Base-by-base conservation (phyloP, 1,140 invertebrate genomes). In the Andricus grossulariae region DNA sequence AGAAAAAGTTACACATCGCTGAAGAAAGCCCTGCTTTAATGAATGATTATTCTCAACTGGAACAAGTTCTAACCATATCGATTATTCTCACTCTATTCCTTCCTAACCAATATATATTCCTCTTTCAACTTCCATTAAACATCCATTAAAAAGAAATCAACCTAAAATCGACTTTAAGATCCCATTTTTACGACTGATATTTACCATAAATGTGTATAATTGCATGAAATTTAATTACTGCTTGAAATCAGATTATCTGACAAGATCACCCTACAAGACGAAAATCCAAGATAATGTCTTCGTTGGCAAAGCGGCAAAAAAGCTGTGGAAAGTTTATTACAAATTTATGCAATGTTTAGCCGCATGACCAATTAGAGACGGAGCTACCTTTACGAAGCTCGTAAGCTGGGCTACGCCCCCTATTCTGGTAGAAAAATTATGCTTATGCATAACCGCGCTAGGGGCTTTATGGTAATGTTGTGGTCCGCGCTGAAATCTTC, bases 391-490 rank as follows among this genome's bases (percentile, higher is more conserved):
- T 73, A 75, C 76, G 76, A 60, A 71, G 74, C 80, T 78, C 81
- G 85, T 83, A 86, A 87, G 86, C 84, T 81, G 79, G 80, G 76
- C 81, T 80, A 83, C 84, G 80, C 83, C 80, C 51, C 74, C 79
- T 78, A 78, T 72, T 82, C 78, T 82, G 82, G 72, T 84, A 75
- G 85, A 89, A 90, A 90, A 90, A 90, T 90, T 89, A 89, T 88
- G 85, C 87, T 90, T 88, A 88, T 88, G 88, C 88, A 90, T 89
- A 90, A 88, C 87, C 88, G 77, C 85, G 54, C 82, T 78, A 83
- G 84, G 84, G 87, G 86, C 84, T 88, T 90, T 90, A 90, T 88
- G 88, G 88, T 90, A 89, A 90, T 90, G 84, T 88, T 87, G 87
- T 84, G 88, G 89, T 90, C 83, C 81, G 84, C 81, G 86, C 82